Evolutionary conservation across 1,140 invertebrate genomes (phyloP).

Genomic region (Drosophila leontia): DNA sequence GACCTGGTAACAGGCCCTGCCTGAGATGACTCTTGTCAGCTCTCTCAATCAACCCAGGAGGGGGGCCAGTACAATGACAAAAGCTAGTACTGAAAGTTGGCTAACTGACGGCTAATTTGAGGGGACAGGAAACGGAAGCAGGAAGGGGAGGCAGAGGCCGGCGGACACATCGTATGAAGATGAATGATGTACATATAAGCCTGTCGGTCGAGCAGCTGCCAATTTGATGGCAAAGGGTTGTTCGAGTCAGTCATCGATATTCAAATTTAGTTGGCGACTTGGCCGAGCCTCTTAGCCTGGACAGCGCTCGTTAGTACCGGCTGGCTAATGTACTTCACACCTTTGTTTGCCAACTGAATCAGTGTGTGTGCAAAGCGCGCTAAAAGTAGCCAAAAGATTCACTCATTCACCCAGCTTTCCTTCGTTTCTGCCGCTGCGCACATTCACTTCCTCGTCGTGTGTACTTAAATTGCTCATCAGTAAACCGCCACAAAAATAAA

Average conservation of each 20-base stretch:
- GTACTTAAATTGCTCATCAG: slow-evolving; percentile 72
- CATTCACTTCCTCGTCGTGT: slow-evolving; percentile 68
- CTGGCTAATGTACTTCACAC: slow-evolving; percentile 62
- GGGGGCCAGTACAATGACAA: slow-evolving; percentile 53
- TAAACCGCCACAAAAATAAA: slow-evolving; percentile 8
- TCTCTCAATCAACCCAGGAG: slow-evolving; percentile 55
- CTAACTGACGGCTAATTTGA: slow-evolving; percentile 69
- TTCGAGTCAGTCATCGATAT: slow-evolving; percentile 18
- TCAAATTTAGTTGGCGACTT: slow-evolving; percentile 21
- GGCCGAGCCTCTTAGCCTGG: slow-evolving; percentile 24
- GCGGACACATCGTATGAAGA: slow-evolving; percentile 56
- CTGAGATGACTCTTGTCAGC: slow-evolving; percentile 54
- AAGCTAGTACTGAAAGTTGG: slow-evolving; percentile 49
- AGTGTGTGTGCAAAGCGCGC: slow-evolving; percentile 6
- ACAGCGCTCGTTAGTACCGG: slow-evolving; percentile 37
- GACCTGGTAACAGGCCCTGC: slow-evolving; percentile 39
- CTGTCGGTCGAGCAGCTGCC: slow-evolving; percentile 24
- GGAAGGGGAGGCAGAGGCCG: too few species aligned
- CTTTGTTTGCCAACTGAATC: slow-evolving; percentile 62
- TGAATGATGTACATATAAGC: slow-evolving; percentile 42
- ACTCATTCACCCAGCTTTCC: slow-evolving; percentile 26
- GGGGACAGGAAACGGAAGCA: slow-evolving; percentile 30
- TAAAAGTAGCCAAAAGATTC: slow-evolving; percentile 48
- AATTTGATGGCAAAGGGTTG: slow-evolving; percentile 37
- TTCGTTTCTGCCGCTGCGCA: slow-evolving; percentile 24